Percentiles rank a stretch among this genome's conserved stretches.
phyloP scores from a whole-genome alignment of 2,113 vertebrate genomes.

The Hemicordylus capensis region DNA sequence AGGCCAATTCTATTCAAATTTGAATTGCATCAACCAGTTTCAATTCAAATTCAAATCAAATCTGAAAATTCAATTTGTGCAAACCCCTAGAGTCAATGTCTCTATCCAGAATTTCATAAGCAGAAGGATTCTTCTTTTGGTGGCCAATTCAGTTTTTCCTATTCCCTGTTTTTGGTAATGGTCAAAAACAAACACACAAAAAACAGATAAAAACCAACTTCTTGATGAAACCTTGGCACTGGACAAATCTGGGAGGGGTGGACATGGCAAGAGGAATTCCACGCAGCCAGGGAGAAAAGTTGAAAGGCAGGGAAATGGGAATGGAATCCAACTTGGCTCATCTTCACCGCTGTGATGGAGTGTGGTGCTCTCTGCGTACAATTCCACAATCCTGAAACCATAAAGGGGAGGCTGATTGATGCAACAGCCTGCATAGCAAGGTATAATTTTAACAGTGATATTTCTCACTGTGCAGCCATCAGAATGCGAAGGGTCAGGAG shows the following conservation, averaged over 20 bases:
- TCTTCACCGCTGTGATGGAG: neutral
- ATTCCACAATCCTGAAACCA: slow-evolving; percentile 4
- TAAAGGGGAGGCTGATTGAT: slow-evolving; percentile 55
- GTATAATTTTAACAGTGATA: slow-evolving; percentile 67
- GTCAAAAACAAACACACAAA: too few relatives aligned
- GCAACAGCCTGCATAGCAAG: slow-evolving; percentile 66
- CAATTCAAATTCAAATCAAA: too few relatives aligned
- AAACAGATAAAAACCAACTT: too few relatives aligned
- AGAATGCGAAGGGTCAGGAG: slow-evolving; percentile 75
- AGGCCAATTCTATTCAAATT: too few relatives aligned
- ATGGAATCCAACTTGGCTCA: neutral
- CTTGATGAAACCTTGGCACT: neutral
- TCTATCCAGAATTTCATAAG: too few relatives aligned
- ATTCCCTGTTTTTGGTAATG: too few relatives aligned
- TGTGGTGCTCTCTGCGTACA: accelerated
- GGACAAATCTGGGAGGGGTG: neutral
- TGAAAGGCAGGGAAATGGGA: neutral
- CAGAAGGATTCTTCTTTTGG: too few relatives aligned
- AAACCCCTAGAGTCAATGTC: too few relatives aligned
- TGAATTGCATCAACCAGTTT: too few relatives aligned
- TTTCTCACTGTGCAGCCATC: slow-evolving; percentile 72
- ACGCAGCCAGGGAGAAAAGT: neutral
- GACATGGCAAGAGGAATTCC: neutral
- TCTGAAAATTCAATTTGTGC: too few relatives aligned
- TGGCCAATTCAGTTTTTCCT: too few relatives aligned